Base-by-base conservation (phyloP, 1,140 invertebrate species). In the Dendrolimus punctatus region DNA sequence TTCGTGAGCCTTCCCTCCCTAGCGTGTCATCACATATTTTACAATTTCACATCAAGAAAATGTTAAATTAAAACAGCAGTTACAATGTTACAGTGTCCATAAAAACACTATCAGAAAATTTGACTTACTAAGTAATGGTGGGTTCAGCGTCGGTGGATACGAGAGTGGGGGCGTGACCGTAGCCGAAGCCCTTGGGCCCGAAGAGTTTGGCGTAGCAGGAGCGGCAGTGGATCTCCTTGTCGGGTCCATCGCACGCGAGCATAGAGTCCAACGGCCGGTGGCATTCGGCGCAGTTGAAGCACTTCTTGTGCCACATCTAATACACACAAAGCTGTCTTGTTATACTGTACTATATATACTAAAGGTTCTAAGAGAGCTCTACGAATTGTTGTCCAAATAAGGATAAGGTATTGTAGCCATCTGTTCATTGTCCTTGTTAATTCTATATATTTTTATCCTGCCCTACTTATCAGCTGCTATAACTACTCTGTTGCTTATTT, bases 251-350 rank as follows among this genome's bases (percentile, higher is more conserved):
- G 72, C 95, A 96, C 46, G 95, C 95, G 51, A 95, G 81, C 89
- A 95, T 93, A 0, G 97, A 98, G 81, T 99, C 98, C 58, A 99
- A 85, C 41, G 97, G 95, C 62, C 98, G 93, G 74, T 96, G 95
- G 78, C 98, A 99, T 76, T 95, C 94, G 51, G 91, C 90, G 74
- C 96, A 98, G 85, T 93, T 96, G 90, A 96, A 98, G 86, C 96
- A 98, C 74, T 93, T 94, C 87, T 96, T 97, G 88, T 98, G 96
- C 96, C 96, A 98, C 91, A 96, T 95, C 91, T 94, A 66, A 36
- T 80, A 66, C 9, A 79, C 62, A 58, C 52, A 53, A 39, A 51
- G n/a, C 39, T 37, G 47, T 49, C 23, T 23, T 23, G 23, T 23
- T 23, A 23, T 23, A 23, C 23, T 23, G 23, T 23, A 23, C 3